Evolutionary conservation across 2,113 vertebrate genomes (phyloP), one percentile per base, ranked within the genome.

Genomic region (Eolophus roseicapilla): DNA sequence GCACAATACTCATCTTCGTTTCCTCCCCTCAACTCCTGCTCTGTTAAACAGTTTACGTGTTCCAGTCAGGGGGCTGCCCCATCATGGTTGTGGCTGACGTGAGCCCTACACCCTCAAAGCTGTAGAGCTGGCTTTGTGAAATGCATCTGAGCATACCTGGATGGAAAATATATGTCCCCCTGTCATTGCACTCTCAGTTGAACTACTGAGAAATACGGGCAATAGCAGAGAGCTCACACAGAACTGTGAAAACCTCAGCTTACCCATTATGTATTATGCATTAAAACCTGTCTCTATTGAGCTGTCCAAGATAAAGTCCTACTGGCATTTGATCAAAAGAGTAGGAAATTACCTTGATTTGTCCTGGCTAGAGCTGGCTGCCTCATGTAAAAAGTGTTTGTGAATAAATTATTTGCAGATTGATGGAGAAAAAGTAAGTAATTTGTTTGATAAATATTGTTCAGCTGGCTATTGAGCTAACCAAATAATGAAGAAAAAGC

Each of bases 231-330:
- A 84, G 33, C 65, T 93, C 71, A 87, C 89, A 97, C 89, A 94
- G 82, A 90, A 88, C n/a, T 92, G 79, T 93, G 91, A 88, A 96
- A 88, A 94, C 79, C 87, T 91, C 86, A 82, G 93, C 90, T 96
- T 95, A 84, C 84, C 88, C 95, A 90, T 91, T 95, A 96, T 95
- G 82, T 96, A 93, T 85, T 94, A 95, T 92, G 88, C 93, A 95
- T 96, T 95, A 96, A 95, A 96, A 96, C 82, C 78, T 94, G 94
- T 95, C 87, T 95, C 92, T 95, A 75, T 93, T 96, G 92, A 96
- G 88, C 93, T 97, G 93, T 97, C 93, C 91, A 95, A 94, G 96
- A 95, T 94, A 93, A 96, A 95, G 94, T 95, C 79, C 74, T 94
- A 70, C 88, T 94, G 91, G 90, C 91, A 57, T 97, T 95, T 96